These are phyloP conservation scores for Pristis pectinata DNA, from an alignment of 2,797 vertebrate species.

Conservation along the genomic window DNA sequence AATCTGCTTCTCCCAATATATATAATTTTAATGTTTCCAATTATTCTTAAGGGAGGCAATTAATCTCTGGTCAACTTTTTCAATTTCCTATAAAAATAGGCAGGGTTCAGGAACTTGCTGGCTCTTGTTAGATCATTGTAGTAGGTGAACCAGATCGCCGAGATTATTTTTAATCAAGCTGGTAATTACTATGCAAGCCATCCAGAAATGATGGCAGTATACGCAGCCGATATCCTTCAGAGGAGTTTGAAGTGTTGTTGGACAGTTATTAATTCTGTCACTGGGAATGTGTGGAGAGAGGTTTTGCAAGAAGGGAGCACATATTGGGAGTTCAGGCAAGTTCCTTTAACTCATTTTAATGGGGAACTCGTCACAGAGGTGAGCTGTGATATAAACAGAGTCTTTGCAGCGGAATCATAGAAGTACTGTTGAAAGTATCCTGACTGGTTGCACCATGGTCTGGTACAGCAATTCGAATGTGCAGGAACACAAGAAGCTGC, in stretches of 20 bases:
- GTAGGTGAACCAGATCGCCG: neutral
- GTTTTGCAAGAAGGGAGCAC: no score
- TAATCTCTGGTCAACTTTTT: neutral
- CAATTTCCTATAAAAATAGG: neutral
- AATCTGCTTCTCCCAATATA: neutral
- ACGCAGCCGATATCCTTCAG: no score
- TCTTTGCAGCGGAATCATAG: no score
- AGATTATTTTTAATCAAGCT: neutral
- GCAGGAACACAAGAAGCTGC: no score
- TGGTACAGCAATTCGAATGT: no score
- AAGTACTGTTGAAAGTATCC: no score
- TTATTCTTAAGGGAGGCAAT: neutral
- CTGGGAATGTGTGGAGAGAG: neutral
- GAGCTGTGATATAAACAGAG: neutral
- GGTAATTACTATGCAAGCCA: neutral
- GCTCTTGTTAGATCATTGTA: neutral
- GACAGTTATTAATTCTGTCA: constrained; percentile 11
- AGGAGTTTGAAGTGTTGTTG: neutral
- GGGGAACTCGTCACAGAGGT: neutral
- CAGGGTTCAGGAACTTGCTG: neutral
- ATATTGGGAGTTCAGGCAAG: neutral
- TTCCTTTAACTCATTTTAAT: neutral
- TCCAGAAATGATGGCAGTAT: neutral
- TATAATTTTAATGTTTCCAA: neutral
- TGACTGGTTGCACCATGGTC: no score